Conservation (phyloP, 2,113 vertebrate species). For the Fulmarus glacialis region DNA sequence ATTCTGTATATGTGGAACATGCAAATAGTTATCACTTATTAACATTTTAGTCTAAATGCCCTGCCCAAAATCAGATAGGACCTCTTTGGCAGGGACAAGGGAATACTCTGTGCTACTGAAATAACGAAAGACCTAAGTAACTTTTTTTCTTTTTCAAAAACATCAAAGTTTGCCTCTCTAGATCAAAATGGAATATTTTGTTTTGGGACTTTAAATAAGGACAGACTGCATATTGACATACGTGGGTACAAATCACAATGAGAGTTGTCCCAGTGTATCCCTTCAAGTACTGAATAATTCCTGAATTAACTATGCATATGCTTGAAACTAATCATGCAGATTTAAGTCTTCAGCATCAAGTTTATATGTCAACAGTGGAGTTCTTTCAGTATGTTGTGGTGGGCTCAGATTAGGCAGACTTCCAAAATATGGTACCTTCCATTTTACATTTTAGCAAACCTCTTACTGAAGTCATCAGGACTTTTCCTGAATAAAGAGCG, state of each 20-base stretch:
- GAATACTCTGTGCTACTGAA: background rate
- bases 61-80: background rate
- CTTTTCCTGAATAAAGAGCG: background rate
- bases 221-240: background rate
- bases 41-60: background rate
- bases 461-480: background rate
- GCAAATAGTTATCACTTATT: background rate
- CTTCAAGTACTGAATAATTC: background rate
- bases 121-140: background rate
- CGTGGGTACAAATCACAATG: background rate
- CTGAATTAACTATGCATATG: background rate
- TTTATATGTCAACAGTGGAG: background rate
- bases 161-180: background rate
- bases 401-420: background rate
- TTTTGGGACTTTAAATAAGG: background rate
- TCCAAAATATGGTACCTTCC: background rate
- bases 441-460: background rate
- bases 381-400: background rate
- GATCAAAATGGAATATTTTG: background rate
- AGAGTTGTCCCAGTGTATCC: background rate
- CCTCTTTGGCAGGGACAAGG: background rate
- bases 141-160: background rate
- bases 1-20: background rate
- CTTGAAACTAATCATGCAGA: background rate
- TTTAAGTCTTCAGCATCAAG: background rate